Evolutionary conservation across 1,140 invertebrate genomes (phyloP), one percentile per base, ranked within the genome.

Genomic region (Holotrichia oblita): DNA sequence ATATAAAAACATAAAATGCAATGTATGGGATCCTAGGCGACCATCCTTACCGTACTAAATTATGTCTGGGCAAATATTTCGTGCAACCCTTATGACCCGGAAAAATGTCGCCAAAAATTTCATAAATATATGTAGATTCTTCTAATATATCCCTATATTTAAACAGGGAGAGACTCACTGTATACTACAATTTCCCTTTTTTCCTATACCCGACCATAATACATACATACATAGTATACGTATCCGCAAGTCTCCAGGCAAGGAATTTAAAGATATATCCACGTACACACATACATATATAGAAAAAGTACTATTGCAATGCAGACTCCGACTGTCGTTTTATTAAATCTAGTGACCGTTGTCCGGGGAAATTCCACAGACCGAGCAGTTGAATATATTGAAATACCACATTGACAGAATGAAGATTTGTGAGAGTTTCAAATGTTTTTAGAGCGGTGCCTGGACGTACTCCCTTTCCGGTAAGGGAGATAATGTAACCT

Each of bases 281-380:
- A 20, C 61, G 22, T 69, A 24, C 22, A 34, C 61, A 27, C 61
- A 20, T 69, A 69, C 61, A 69, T 22, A 27, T 12, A 69, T 69
- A 69, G 22, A 69, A 69, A 69, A 69, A 69, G 61, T 69, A 69
- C 27, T 34, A 8, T 34, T 24, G 22, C 61, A 69, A 27, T 69
- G 61, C 22, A 20, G 61, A 69, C 17, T 69, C 61, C 22, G 61
- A 69, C 61, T 69, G 61, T 69, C 61, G 17, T 69, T 69, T 69
- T 69, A 69, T 69, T 69, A 69, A 69, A 69, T 69, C 61, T 69
- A 69, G 61, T 69, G 61, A 69, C 61, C 61, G 61, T 69, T 69
- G 61, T 69, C 61, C 61, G 61, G 61, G 61, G 8, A 34, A 69
- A 69, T 69, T 69, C 61, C 61, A n/a, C n/a, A 69, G 61, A 69